Evolutionary conservation across 2,113 vertebrate species (phyloP), one percentile per base, ranked within the genome.

Genomic region (Notothenia coriiceps): DNA sequence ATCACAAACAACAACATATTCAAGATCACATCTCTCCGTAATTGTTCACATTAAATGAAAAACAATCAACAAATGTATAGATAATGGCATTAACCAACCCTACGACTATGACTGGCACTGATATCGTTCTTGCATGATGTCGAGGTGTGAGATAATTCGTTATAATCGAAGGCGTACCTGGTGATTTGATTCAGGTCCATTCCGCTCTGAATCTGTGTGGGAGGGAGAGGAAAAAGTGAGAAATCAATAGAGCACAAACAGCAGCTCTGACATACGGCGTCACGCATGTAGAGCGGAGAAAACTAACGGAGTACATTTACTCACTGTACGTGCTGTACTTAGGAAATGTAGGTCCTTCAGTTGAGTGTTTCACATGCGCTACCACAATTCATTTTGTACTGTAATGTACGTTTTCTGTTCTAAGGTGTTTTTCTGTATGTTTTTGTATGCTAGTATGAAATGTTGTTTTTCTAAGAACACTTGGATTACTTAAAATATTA

Each of bases 121-220:
- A 59, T 29, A 20, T 61, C 50, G 29, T n/a, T 55, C 17, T 51
- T 14, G 13, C 17, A 72, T 56, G 20, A 78, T 40, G 57, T 67
- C 51, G 57, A n/a, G 18, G 52, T 40, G 76, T 70, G 20, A 84
- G 35, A 64, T 33, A 9, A 51, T 33, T 6, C 4, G 10, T 64
- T 79, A 55, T 1, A 9, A 62, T 55, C 57, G 33, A 13, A 79
- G 59, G 57, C 40, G 52, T 86, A 94, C 97, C 96, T 97, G 97
- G 92, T 97, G 96, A 94, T 95, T 96, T 86, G 95, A 91, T 92
- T 97, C 96, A 71, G 96, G 95, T 93, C 96, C 96, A 93, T 97
- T 97, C 89, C 95, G 95, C 80, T 97, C 96, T 22, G 95, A 94
- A 88, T 97, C 96, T 97, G 86, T 0, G 93, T 68, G 61, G 93